Conservation (phyloP, 2,797 vertebrate species). For the Sebastes hubbsi region DNA sequence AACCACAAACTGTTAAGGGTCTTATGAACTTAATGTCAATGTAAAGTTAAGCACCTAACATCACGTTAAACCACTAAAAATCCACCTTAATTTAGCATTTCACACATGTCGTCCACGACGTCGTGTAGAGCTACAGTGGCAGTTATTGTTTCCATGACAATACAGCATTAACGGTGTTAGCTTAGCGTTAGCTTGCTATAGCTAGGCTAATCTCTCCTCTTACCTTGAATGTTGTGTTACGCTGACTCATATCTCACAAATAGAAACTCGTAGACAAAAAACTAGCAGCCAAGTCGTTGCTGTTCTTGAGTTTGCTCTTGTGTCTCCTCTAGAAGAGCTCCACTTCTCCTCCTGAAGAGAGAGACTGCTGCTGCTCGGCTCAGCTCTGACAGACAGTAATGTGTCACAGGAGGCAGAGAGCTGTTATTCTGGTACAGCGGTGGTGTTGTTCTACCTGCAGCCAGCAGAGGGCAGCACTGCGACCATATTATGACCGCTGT, state of each 20-base stretch:
- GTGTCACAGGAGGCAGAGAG: constrained; percentile 31
- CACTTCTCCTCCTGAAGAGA: background rate
- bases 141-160: constrained; percentile 33
- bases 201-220: constrained; percentile 26
- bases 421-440: constrained; percentile 26
- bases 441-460: background rate
- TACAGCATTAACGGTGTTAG: background rate
- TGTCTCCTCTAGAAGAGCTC: background rate
- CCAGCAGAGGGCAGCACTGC: constrained; percentile 25
- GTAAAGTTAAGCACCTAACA: constrained; percentile 27
- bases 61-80: background rate
- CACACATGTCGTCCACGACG: too few relatives aligned
- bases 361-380: background rate
- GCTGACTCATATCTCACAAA: constrained; percentile 62
- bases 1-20: background rate
- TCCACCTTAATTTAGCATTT: too few relatives aligned
- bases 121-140: background rate
- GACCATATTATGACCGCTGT: too few relatives aligned
- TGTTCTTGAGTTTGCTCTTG: background rate
- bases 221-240: constrained; percentile 54
- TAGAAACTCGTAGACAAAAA: constrained; percentile 15
- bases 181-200: constrained; percentile 41
- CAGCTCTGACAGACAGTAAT: constrained; percentile 15
- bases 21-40: constrained; percentile 46
- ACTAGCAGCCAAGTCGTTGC: background rate